Evolutionary conservation across 2,113 vertebrate genomes (phyloP), one percentile per base, ranked within the genome.

Genomic region (Xenotilapia flavipinnis): DNA sequence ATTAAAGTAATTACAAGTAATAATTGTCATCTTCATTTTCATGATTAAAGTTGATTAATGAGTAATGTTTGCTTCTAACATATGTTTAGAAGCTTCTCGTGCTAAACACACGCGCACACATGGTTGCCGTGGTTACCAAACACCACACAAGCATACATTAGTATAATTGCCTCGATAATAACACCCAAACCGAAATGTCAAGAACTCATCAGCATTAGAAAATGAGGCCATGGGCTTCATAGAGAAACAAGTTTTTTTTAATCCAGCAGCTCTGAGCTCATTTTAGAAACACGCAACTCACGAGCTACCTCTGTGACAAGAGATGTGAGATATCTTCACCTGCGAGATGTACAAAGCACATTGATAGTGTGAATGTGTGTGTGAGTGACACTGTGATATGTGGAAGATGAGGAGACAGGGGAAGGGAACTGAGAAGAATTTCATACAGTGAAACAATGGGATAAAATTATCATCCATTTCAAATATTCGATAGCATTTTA

Each of bases 81-180:
- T 68, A 13, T 68, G 62, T 68, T 68, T 68, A 73, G 5, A 6
- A 45, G 7, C 81, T 47, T 62, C 55, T 33, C 14, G 5, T 56
- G 19, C 6, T 36, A 60, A 80, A 82, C 47, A 65, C 31, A 81
- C 11, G 21, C 8, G 3, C 75, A 79, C 40, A 55, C 84, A 31
- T 5, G 6, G 91, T 93, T 94, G 58, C 91, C 51, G 82, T 91
- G 83, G 94, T 85, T 80, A 93, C 93, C 9, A 42, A 31, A 65
- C 55, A 56, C 12, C 47, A 82, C 47, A 56, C 49, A 51, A 62
- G 23, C 79, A 75, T 58, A 62, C 3, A 36, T 13, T 9, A 42
- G 45, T 11, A 56, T 68, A 49, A 88, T n/a, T 15, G 45, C 36
- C 36, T 12, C 21, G 6, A 12, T n/a, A 47, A 23, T 7, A 70